Evolutionary conservation across 2,888 invertebrate species (phyloP), one percentile per base, ranked within the genome.

Genomic region (Pachliopta kotzebuea): DNA sequence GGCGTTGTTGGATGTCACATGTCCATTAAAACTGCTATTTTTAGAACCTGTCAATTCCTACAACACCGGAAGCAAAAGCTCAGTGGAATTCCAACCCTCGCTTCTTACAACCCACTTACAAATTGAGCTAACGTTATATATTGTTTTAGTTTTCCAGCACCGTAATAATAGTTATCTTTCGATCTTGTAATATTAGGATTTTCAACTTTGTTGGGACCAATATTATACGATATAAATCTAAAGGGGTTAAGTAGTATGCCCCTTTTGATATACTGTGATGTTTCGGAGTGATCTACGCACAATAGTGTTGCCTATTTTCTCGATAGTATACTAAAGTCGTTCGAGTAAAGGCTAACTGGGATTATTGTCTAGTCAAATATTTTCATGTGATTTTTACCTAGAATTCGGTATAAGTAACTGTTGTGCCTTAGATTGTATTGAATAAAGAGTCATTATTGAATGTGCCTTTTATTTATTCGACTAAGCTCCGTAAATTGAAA

Each of bases 361-460:
- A 68, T 57, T 54, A 73, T 68, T 71, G 65, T 78, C 84, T 84
- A 84, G 84, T 84, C 84, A 78, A 76, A 79, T 72, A 73, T 75
- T 75, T 74, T 73, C 68, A 72, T 71, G 73, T 68, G 64, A 70
- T 68, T 65, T 72, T 62, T 49, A 56, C 31, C 37, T 20, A 52
- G 4, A 21, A 42, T 62, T 52, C 21, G 31, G 26, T n/a, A 56
- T 65, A 60, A 60, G 62, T 61, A 63, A 57, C 71, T 75, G 72
- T 75, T 74, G 82, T 84, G 84, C 80, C 80, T 82, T 73, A 69
- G 68, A 67, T 18, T 69, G 37, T 61, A 68, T 65, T 65, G 63
- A 80, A 77, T 78, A 79, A 79, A 79, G 74, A 52, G 20, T 49
- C 37, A 2, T n/a, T 4, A 45, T 45, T n/a, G 18, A 7, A 45